Base-by-base conservation (phyloP, 2,113 vertebrate genomes). In the Shinisaurus crocodilurus region DNA sequence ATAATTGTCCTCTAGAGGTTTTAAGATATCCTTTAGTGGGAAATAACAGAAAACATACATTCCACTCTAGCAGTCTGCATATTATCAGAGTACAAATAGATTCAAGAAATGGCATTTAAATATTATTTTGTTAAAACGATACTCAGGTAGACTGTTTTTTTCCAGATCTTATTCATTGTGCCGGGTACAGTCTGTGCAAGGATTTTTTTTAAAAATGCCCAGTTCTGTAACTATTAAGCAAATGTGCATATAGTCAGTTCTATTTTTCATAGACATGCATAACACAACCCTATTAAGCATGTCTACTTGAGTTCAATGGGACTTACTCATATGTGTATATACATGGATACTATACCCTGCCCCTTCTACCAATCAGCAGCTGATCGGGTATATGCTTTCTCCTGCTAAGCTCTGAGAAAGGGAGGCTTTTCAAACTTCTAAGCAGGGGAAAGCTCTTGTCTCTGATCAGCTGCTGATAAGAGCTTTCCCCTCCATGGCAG, bases 1-100 rank as follows among this genome's bases (percentile, higher is more conserved):
- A 32, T 77, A 29, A 87, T 77, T 43, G 72, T 16, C 37, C 74
- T 74, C 86, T 43, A 67, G 63, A 90, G 84, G 20, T 90, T 43
- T 67, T 25, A 65, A 77, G 48, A 34, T 27, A 43, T n/a, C 40
- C 29, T n/a, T 16, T 20, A n/a, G 70, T 13, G 77, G 57, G 88
- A 75, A 20, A 70, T 29, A 85, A 13, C 18, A 45, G 89, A 72
- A 88, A 91, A 70, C 69, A 34, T 27, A 5, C 2, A 74, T 69
- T 90, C 63, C 82, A 74, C 20, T 70, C 65, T 88, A 85, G 45
- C 29, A 29, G 85, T 88, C 40, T 86, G 32, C 27, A 34, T 80
- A 32, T 13, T 75, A 84, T 90, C 83, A 76, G 20, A 3, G 34
- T 40, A 34, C 48, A 60, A n/a, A 29, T 37, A 40, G 4, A 27